Conservation (phyloP, 2,113 vertebrate genomes). For the Carassius carassius region DNA sequence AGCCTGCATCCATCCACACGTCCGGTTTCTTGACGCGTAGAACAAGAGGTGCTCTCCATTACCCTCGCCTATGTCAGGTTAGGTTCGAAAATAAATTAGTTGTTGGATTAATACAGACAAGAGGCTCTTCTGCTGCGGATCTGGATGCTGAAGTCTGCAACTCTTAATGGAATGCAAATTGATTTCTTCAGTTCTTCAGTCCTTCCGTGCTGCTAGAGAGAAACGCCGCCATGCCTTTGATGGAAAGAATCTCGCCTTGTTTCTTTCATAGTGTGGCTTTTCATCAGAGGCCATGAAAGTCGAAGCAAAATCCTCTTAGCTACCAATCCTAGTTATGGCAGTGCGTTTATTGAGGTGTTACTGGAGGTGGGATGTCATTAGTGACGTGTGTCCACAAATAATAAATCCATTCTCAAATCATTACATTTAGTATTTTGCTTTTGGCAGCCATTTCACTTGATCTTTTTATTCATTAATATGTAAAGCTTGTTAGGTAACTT, state of each 20-base stretch:
- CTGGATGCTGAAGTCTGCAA: slow-evolving; percentile 38
- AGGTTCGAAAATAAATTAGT: slow-evolving; percentile 59
- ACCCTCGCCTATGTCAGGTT: slow-evolving; percentile 49
- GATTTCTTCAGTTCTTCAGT: slow-evolving; percentile 50
- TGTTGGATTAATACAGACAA: slow-evolving; percentile 51
- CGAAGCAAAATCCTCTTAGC: slow-evolving; percentile 37
- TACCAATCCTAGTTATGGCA: slow-evolving; percentile 23
- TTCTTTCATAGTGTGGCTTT: slow-evolving; percentile 41
- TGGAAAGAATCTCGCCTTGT: slow-evolving; percentile 33
- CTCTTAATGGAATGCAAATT: slow-evolving; percentile 61
- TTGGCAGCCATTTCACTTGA: not conserved
- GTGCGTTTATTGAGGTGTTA: slow-evolving; percentile 25
- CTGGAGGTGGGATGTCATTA: not conserved
- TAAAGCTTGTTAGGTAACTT: not conserved
- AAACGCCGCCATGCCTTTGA: slow-evolving; percentile 42
- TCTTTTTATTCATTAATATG: not conserved
- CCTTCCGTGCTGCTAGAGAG: slow-evolving; percentile 35
- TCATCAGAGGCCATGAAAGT: slow-evolving; percentile 46
- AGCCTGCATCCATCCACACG: not conserved
- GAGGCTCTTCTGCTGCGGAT: slow-evolving; percentile 46
- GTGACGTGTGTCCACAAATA: not conserved
- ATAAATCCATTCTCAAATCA: not conserved
- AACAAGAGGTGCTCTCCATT: slow-evolving; percentile 30
- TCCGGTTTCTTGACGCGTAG: not conserved
- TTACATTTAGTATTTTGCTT: not conserved